Conservation (phyloP, 2,888 invertebrate genomes). For the Metacarcinus magister region DNA sequence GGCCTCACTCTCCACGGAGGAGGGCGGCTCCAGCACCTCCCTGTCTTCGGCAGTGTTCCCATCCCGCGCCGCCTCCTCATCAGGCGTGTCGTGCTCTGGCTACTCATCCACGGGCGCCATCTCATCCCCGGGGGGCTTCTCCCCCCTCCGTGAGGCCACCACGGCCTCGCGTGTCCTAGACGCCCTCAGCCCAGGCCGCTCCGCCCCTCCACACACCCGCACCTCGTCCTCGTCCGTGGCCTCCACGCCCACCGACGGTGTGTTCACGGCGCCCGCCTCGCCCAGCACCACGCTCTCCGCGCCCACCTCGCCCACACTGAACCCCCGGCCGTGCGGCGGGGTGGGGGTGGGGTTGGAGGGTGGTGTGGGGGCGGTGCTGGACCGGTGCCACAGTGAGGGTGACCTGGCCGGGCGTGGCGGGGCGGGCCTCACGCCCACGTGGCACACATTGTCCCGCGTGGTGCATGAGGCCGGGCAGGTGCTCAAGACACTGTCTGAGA, state of each 20-base stretch:
- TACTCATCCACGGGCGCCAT: slow-evolving; percentile 72
- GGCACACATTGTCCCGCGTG: slow-evolving; percentile 69
- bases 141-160: slow-evolving; percentile 60
- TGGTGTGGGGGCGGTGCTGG: slow-evolving; percentile 55
- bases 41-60: slow-evolving; percentile 60
- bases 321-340: neutral
- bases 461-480: slow-evolving; percentile 77
- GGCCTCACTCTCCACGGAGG: slow-evolving; percentile 64
- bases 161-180: neutral
- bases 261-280: neutral
- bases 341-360: slow-evolving; percentile 56
- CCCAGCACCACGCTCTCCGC: slow-evolving; percentile 66
- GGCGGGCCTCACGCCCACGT: slow-evolving; percentile 60
- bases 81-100: slow-evolving; percentile 71
- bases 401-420: slow-evolving; percentile 64
- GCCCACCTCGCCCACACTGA: slow-evolving; percentile 65
- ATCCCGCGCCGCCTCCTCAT: slow-evolving; percentile 69
- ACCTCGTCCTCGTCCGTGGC: slow-evolving; percentile 44
- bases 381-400: slow-evolving; percentile 70
- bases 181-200: neutral
- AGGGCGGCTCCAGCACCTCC: slow-evolving; percentile 67
- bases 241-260: slow-evolving; percentile 60
- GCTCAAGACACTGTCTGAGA: slow-evolving; percentile 77
- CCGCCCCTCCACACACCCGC: neutral
- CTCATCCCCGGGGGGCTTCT: slow-evolving; percentile 64